phyloP scores from a whole-genome alignment of 2,888 invertebrate species.

The Diarsia rubi region DNA sequence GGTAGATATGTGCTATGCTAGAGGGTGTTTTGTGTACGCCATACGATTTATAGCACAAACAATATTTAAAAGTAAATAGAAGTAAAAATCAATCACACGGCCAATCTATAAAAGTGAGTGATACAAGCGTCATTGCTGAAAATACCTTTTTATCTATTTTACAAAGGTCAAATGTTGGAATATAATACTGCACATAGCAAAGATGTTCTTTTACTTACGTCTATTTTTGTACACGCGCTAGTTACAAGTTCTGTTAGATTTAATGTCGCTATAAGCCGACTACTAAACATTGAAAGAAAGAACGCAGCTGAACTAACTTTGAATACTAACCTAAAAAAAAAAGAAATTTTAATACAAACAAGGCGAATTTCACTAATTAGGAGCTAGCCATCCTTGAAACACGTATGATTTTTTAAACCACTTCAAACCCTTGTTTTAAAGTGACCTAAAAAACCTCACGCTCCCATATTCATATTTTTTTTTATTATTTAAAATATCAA shows the following conservation, averaged over 20 bases:
- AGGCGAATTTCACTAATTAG: neutral
- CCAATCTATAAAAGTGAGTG: neutral
- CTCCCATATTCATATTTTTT: too few relatives aligned
- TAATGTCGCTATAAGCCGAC: slow-evolving; percentile 74
- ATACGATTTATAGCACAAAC: neutral
- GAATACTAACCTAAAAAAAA: slow-evolving; percentile 77
- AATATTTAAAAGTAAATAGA: neutral
- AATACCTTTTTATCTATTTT: neutral
- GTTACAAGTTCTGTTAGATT: slow-evolving; percentile 73
- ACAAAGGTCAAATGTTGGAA: neutral
- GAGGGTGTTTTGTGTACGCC: neutral
- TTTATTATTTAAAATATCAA: neutral
- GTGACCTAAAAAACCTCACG: too few relatives aligned
- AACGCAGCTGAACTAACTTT: slow-evolving; percentile 79
- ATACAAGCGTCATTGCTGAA: neutral
- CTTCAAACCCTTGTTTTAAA: neutral
- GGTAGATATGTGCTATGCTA: neutral
- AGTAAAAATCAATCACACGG: neutral
- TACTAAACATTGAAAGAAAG: slow-evolving; percentile 78
- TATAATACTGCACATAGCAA: neutral
- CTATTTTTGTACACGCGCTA: slow-evolving; percentile 64
- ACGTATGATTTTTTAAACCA: neutral
- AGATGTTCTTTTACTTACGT: slow-evolving; percentile 66
- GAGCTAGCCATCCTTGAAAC: neutral
- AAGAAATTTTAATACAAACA: neutral